Base-by-base conservation (phyloP, 2,797 vertebrate species). In the Sebastes steindachneri region DNA sequence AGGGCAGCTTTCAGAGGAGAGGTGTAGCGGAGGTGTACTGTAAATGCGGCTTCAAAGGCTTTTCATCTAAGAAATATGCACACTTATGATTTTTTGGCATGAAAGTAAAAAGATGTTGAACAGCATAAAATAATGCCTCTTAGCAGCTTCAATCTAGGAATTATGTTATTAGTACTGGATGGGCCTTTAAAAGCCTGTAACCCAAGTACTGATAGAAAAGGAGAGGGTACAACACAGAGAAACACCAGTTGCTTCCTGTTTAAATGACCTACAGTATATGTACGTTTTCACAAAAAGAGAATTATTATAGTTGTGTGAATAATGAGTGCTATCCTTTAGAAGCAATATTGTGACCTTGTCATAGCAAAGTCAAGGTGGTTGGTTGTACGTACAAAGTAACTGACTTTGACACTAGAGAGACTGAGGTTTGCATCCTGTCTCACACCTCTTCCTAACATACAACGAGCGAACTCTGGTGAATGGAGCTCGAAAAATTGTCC, bases 41-140 rank as follows among this genome's bases (percentile, higher is more conserved):
- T 72, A 73, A 78, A 75, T 59, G 69, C 17, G 2, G 14, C 79
- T 53, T 82, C 66, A 86, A 88, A 84, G 23, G 29, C 21, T 54
- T 80, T 75, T 65, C 29, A 73, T 72, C 73, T 14, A 9, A 58
- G 4, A 78, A 78, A 59, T 37, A 51, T 60, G 29, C 37, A 14
- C 48, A 59, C 64, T 23, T 35, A 0, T 14, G 9, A 65, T 45
- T 71, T 57, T 62, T 35, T 75, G 15, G 31, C 41, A 9, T 59
- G 55, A 60, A 79, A 41, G 58, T 28, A 68, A 68, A 84, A 66
- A 33, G 12, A 60, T 60, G 55, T 57, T 33, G 29, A 75, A 69
- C 31, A 55, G 53, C 73, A 78, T 73, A 17, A 79, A 83, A 83
- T 58, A 65, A 29, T 64, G 23, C 41, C 23, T 68, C 25, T 68